Base-by-base conservation (phyloP, 2,888 invertebrate genomes). In the Coelinius sp. region DNA sequence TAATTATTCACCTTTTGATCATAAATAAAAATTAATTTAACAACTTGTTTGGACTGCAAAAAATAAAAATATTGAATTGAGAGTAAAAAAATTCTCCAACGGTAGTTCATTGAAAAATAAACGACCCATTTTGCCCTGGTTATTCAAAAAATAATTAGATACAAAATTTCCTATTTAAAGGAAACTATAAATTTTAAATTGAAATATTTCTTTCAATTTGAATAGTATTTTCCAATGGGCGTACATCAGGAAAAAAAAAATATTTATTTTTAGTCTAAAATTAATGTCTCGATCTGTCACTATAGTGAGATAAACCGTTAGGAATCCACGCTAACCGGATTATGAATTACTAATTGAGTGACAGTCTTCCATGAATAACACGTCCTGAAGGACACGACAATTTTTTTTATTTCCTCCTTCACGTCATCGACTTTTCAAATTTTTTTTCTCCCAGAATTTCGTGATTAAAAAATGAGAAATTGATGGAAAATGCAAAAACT, bases 271-370 rank as follows among this genome's bases (percentile, higher is more conserved):
- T 8, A n/a, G 41, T 12, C 22, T 25, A 24, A 25, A 25, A 25
- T 24, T 2, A 12, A 25, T 59, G 20, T 10, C 10, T 7, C 14
- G 7, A 20, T 56, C 27, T 27, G 14, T 56, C n/a, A 22, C 44
- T 2, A 10, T 8, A 10, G 14, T 17, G 12, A 59, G 20, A 77
- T 78, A 81, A 82, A 82, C 83, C 82, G 83, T 83, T 82, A 83
- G 82, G 82, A 82, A 83, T 82, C 82, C 76, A 82, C 80, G 80
- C 76, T 79, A 82, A 80, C 78, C 80, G 80, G 77, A 67, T 67
- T 49, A 56, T 22, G 38, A 53, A 66, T 31, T 46, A 20, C 31
- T 49, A 52, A 66, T 66, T 10, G 49, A 66, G n/a, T 31, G 49
- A 35, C 49, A 49, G 27, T 17, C 8, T 25, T 17, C 31, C 49